Conservation (phyloP, 2,797 vertebrate genomes). For the Brotula barbata region DNA sequence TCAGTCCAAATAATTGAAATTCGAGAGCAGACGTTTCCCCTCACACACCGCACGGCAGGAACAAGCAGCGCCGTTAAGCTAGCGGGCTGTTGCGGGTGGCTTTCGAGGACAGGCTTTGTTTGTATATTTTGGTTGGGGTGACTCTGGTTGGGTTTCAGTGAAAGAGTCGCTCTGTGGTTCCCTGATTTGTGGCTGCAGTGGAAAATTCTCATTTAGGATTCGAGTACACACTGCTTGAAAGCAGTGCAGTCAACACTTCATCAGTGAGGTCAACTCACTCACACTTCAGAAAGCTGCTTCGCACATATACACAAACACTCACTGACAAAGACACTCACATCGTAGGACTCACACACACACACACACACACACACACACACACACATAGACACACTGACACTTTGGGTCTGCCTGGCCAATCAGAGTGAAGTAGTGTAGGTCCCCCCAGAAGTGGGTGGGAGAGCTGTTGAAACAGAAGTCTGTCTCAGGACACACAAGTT, state of each 20-base stretch:
- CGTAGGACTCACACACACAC: constrained; percentile 2
- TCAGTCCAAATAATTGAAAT: background rate
- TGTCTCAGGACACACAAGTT: constrained; percentile 76
- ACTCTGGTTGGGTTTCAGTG: constrained; percentile 60
- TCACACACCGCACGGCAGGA: background rate
- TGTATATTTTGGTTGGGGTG: constrained; percentile 58
- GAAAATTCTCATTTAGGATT: constrained; percentile 76
- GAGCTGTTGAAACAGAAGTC: constrained; percentile 69
- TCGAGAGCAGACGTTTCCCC: background rate
- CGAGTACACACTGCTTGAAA: constrained; percentile 67
- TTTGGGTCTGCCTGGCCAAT: constrained; percentile 72
- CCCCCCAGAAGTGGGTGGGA: constrained; percentile 76
- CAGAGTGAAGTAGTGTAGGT: constrained; percentile 73
- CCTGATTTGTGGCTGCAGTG: constrained; percentile 64
- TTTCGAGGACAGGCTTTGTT: constrained; percentile 65
- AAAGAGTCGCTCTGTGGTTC: constrained; percentile 65
- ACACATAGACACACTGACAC: constrained; percentile 65
- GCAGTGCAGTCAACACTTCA: constrained; percentile 76
- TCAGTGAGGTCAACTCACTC: constrained; percentile 73
- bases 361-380: constrained; percentile 1
- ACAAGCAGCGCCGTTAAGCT: constrained; percentile 24
- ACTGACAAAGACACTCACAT: constrained; percentile 34
- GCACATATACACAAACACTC: constrained; percentile 59
- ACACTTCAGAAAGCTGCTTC: constrained; percentile 60
- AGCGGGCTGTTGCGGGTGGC: constrained; percentile 49